Base-by-base conservation (phyloP, 2,888 invertebrate species). In the Apeira syringaria region DNA sequence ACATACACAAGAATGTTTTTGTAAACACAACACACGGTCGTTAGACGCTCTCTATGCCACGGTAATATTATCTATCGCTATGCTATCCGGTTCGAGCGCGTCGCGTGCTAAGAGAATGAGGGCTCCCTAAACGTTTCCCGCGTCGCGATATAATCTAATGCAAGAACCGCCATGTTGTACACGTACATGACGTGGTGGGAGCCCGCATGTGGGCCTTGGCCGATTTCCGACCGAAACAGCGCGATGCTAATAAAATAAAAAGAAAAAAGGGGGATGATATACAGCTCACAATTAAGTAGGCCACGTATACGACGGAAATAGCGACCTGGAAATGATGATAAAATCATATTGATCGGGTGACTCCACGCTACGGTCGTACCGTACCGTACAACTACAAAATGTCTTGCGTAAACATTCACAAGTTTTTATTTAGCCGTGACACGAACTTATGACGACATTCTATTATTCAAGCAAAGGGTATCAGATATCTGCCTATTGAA, bases 21-120 rank as follows among this genome's bases (percentile, higher is more conserved):
- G 76, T 80, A 79, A 80, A 80, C 77, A 80, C 50, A 53, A 50
- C 15, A 53, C 45, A 50, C 60, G 64, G 68, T 61, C 64, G 43
- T 46, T 54, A 53, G 62, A 61, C 59, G 58, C 55, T 63, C 52
- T n/a, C n/a, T n/a, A n/a, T n/a, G n/a, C n/a, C n/a, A n/a, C n/a
- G n/a, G n/a, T n/a, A n/a, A n/a, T n/a, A n/a, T n/a, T n/a, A n/a
- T n/a, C n/a, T n/a, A n/a, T n/a, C n/a, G n/a, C n/a, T n/a, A n/a
- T n/a, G n/a, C n/a, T 15, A 15, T 2, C 15, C 2, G 15, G 15
- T 15, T 15, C 4, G 4, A 15, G 9, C 13, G 13, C 28, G 22
- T 30, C 17, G 40, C 6, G 22, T 9, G 33, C 15, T 2, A 6
- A 22, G 6, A n/a, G n/a, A n/a, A n/a, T n/a, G 31, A 9, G 10